These are phyloP conservation scores for Ichneumoninae sp. DNA, from an alignment of 2,888 invertebrate species.

Conservation along the genomic window DNA sequence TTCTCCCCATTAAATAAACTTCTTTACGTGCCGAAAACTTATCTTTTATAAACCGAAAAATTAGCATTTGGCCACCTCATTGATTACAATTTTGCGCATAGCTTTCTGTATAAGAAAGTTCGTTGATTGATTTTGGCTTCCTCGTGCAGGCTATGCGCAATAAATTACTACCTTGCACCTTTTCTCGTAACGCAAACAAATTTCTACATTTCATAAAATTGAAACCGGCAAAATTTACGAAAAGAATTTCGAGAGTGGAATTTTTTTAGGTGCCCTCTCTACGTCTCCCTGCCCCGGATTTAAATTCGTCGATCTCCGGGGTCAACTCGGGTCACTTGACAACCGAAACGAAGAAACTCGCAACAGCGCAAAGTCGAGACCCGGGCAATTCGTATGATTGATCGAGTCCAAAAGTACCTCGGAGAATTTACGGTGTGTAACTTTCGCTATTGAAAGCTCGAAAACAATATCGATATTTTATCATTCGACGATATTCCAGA, in stretches of 20 bases:
- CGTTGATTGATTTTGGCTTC: no score
- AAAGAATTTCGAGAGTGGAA: constrained; percentile 32
- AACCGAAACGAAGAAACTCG: constrained; percentile 9
- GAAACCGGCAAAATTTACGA: not conserved
- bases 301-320: constrained; percentile 19
- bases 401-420: not conserved
- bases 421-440: not conserved
- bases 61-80: no score
- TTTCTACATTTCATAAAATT: no score
- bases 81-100: no score
- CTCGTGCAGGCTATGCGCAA: no score
- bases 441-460: not conserved
- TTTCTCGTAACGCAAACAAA: no score
- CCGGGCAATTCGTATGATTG: constrained; percentile 1
- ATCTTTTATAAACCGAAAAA: no score
- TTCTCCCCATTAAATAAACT: not conserved
- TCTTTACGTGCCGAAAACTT: not conserved
- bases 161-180: no score
- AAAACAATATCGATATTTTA: not conserved
- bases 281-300: not conserved
- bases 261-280: constrained; percentile 17
- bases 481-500: not conserved
- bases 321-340: constrained; percentile 41
- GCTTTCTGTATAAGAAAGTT: no score
- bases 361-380: constrained; percentile 12